Evolutionary conservation across 2,113 vertebrate genomes (phyloP).

Genomic region (Benitochromis conjunctus): DNA sequence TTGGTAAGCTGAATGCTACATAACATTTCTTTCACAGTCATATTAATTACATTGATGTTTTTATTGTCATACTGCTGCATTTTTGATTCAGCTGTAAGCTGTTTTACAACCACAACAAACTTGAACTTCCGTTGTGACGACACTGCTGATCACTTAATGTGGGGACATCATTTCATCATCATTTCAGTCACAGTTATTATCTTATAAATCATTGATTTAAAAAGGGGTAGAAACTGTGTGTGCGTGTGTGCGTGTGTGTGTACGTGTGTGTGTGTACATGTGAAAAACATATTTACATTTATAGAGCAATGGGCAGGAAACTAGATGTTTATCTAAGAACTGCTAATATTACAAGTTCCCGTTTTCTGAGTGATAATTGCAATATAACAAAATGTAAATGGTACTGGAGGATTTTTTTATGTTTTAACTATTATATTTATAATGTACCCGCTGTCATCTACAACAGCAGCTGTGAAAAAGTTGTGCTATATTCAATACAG

Average conservation of each 20-base stretch:
- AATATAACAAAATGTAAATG: not conserved
- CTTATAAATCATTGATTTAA: not conserved
- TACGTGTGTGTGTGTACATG: not conserved
- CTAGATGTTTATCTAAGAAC: not conserved
- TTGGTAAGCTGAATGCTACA: not conserved
- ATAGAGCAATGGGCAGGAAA: rapidly evolving
- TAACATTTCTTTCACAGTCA: not conserved
- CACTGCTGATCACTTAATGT: not conserved
- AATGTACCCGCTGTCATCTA: not conserved
- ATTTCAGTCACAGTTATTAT: not conserved
- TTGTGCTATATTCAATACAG: not conserved
- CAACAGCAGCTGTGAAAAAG: not conserved
- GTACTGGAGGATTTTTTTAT: not conserved
- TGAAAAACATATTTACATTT: not conserved
- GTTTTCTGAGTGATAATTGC: not conserved
- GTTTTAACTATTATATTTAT: not conserved
- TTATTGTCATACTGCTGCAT: not conserved
- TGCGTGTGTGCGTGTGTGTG: not conserved
- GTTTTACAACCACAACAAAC: too few species aligned
- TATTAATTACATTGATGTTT: not conserved
- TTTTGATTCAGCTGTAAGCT: too few species aligned
- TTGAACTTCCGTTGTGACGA: too few species aligned
- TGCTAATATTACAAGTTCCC: not conserved
- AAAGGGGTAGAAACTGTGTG: not conserved
- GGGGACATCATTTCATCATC: not conserved